These are phyloP conservation scores for Achroia grisella DNA, from an alignment of 1,140 invertebrate genomes.

Conservation along the genomic window DNA sequence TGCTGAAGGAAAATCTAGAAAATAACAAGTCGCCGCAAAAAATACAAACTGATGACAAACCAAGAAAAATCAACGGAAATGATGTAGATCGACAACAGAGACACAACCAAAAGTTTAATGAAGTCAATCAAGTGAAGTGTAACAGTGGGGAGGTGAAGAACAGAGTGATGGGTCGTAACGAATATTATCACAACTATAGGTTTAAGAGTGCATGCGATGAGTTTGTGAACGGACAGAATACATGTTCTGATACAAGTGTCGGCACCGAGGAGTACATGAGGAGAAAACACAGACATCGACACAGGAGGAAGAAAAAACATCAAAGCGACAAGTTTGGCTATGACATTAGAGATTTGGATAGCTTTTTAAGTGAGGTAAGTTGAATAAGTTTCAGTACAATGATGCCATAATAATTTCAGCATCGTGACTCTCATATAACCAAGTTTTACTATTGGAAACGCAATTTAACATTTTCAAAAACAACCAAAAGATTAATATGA, in stretches of 20 bases:
- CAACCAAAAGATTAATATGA: no score
- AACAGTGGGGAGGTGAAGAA: slow-evolving; percentile 27
- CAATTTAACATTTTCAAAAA: no score
- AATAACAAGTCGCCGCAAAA: slow-evolving; percentile 42
- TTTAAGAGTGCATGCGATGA: slow-evolving; percentile 55
- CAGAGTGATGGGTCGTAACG: slow-evolving; percentile 51
- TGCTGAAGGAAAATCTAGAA: slow-evolving; percentile 76
- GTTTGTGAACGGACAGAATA: slow-evolving; percentile 39
- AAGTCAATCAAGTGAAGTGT: slow-evolving; percentile 29
- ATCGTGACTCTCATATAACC: no score
- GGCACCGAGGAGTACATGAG: slow-evolving; percentile 42
- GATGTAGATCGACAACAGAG: slow-evolving; percentile 21
- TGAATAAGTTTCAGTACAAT: background rate
- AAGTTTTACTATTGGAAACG: no score
- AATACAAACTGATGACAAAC: slow-evolving; percentile 22
- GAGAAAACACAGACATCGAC: slow-evolving; percentile 47
- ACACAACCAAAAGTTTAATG: slow-evolving; percentile 24
- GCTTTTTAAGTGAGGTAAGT: slow-evolving; percentile 80
- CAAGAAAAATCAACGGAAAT: slow-evolving; percentile 13
- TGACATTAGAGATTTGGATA: slow-evolving; percentile 83
- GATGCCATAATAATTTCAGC: no score
- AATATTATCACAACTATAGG: slow-evolving; percentile 52
- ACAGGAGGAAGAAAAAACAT: slow-evolving; percentile 49
- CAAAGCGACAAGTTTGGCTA: slow-evolving; percentile 77
- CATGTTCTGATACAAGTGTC: slow-evolving; percentile 43